Percentiles rank a stretch among this genome's conserved stretches.
Conservation (phyloP, 2,888 invertebrate species). For the Mamestra brassicae region DNA sequence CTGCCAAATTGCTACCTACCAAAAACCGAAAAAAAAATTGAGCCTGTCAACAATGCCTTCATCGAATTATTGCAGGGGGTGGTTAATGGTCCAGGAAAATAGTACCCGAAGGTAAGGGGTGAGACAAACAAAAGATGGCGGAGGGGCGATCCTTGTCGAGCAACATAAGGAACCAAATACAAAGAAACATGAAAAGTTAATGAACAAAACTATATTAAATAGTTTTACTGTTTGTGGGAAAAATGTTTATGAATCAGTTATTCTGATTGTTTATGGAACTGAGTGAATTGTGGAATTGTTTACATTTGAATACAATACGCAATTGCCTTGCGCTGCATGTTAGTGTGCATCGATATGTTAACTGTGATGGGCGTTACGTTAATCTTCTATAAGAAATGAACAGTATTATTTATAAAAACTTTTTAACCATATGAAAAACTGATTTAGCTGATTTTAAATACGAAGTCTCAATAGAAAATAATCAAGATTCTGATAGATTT, state of each 20-base stretch:
- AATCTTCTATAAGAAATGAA: neutral
- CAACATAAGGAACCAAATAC: constrained; percentile 43
- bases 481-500: no score
- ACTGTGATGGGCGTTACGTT: neutral
- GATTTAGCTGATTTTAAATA: no score
- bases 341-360: constrained; percentile 1
- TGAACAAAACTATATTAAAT: constrained; percentile 35
- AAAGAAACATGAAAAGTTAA: constrained; percentile 45
- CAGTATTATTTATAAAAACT: no score
- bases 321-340: constrained; percentile 10
- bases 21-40: constrained; percentile 36
- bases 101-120: constrained; percentile 60
- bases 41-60: constrained; percentile 54
- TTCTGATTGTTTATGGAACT: constrained; percentile 32
- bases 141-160: constrained; percentile 48
- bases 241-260: constrained; percentile 24
- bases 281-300: constrained; percentile 34
- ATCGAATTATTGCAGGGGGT: constrained; percentile 61
- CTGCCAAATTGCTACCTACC: constrained; percentile 18
- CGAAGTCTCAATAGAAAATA: no score
- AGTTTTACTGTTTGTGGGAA: constrained; percentile 44
- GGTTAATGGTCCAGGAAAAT: constrained; percentile 66
- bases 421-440: no score
- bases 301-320: constrained; percentile 41
- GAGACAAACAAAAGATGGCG: constrained; percentile 61